Percentiles rank a stretch among this genome's conserved stretches.
phyloP scores from a whole-genome alignment of 2,888 invertebrate species.

The Rotaria sp. region DNA sequence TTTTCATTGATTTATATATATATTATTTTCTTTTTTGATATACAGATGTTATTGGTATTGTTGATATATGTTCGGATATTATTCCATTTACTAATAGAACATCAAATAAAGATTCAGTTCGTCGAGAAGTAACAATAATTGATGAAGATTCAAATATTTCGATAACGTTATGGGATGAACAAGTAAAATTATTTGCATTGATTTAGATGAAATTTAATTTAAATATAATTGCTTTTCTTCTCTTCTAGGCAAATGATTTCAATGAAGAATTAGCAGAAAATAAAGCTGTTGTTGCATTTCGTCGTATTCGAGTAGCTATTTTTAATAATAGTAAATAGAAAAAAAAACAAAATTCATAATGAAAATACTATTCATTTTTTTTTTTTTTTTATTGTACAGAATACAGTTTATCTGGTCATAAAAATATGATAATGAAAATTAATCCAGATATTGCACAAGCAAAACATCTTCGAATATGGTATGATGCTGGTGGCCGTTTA shows the following conservation, averaged over 20 bases:
- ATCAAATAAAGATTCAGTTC: conserved; percentile 74
- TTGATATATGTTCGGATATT: conserved; percentile 67
- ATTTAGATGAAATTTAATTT: background rate
- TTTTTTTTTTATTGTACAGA: conserved; percentile 65
- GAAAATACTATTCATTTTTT: no score
- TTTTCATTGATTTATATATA: conserved; percentile 38
- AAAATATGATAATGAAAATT: conserved; percentile 61
- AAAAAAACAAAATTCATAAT: conserved; percentile 63
- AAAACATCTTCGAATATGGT: conserved; percentile 81
- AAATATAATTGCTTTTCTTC: no score
- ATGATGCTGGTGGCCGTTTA: conserved; percentile 62
- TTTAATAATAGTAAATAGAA: conserved; percentile 65
- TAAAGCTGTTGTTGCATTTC: conserved; percentile 76
- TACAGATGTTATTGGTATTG: conserved; percentile 79
- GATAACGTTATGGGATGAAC: conserved; percentile 81
- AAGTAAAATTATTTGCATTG: conserved; percentile 44
- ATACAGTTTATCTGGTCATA: conserved; percentile 48
- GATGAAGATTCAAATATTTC: conserved; percentile 71
- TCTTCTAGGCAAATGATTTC: conserved; percentile 70
- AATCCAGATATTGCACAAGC: conserved; percentile 77
- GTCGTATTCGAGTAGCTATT: conserved; percentile 75
- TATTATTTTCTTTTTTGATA: background rate
- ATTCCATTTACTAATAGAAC: conserved; percentile 67
- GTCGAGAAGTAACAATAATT: conserved; percentile 76
- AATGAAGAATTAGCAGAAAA: conserved; percentile 65